Conservation (phyloP, 2,888 invertebrate species). For the Myathropa florea region DNA sequence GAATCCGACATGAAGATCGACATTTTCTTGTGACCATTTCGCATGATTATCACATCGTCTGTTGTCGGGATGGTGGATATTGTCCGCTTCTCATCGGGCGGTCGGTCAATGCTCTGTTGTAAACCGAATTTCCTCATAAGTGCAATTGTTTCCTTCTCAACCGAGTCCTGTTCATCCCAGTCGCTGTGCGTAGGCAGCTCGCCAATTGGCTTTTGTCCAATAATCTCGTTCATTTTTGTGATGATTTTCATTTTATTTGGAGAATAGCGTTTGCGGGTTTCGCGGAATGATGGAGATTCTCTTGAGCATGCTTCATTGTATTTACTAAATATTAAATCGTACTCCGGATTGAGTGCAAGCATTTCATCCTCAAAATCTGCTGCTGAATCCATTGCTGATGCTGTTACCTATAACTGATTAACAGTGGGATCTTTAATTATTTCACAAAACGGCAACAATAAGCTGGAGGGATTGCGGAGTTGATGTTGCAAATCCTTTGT, state of each 20-base stretch:
- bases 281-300: constrained; percentile 40
- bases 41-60: constrained; percentile 71
- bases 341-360: constrained; percentile 75
- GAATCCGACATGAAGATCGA: constrained; percentile 74
- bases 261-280: constrained; percentile 37
- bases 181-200: constrained; percentile 75
- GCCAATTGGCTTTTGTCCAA: constrained; percentile 75
- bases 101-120: constrained; percentile 73
- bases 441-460: not conserved
- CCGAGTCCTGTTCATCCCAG: constrained; percentile 74
- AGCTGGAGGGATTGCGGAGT: not conserved
- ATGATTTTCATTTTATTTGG: constrained; percentile 73
- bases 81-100: constrained; percentile 66
- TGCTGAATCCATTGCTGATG: constrained; percentile 17
- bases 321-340: constrained; percentile 74
- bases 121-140: constrained; percentile 77
- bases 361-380: constrained; percentile 77
- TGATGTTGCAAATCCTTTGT: not conserved
- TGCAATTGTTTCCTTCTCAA: constrained; percentile 75
- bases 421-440: not conserved
- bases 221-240: constrained; percentile 75
- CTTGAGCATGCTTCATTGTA: constrained; percentile 62
- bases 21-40: constrained; percentile 73
- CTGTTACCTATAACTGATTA: not conserved
- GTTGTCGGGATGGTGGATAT: constrained; percentile 72